Percentiles rank a stretch among this genome's conserved stretches.
Conservation (phyloP, 2,797 vertebrate species). For the Takifugu ocellatus region DNA sequence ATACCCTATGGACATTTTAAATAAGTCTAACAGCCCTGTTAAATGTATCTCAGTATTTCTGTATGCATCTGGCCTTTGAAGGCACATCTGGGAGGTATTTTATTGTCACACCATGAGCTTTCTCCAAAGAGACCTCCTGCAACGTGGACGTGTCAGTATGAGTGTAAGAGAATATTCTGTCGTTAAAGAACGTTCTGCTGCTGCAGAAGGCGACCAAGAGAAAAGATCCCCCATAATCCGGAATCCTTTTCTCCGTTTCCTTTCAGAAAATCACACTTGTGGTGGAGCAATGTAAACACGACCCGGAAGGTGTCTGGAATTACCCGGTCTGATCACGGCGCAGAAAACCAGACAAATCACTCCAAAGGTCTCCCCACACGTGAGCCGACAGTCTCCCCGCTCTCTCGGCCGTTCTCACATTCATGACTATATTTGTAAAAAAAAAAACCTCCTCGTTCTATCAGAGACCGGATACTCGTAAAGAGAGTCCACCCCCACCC, state of each 20-base stretch:
- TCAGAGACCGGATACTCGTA: not conserved
- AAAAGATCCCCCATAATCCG: no score
- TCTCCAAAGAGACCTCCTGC: slow-evolving; percentile 14
- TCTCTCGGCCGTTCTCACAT: not conserved
- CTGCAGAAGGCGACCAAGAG: not conserved
- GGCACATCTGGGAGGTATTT: slow-evolving; percentile 61
- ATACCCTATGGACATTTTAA: no score
- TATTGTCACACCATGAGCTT: slow-evolving; percentile 48
- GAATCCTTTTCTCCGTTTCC: no score
- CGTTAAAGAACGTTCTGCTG: not conserved
- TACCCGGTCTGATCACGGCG: no score
- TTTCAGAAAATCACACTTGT: no score
- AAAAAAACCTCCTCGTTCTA: not conserved
- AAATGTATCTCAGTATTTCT: slow-evolving; percentile 9
- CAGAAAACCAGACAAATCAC: no score
- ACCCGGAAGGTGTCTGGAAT: no score
- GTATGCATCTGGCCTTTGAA: slow-evolving; percentile 28
- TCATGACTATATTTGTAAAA: not conserved
- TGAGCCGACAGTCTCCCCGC: not conserved
- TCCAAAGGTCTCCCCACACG: no score
- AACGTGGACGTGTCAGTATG: slow-evolving; percentile 20
- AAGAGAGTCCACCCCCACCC: not conserved
- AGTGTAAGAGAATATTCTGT: slow-evolving; percentile 1
- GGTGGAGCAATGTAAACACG: no score
- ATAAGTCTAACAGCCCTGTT: no score